Conservation (phyloP, 2,797 vertebrate species). For the Falco columbarius region DNA sequence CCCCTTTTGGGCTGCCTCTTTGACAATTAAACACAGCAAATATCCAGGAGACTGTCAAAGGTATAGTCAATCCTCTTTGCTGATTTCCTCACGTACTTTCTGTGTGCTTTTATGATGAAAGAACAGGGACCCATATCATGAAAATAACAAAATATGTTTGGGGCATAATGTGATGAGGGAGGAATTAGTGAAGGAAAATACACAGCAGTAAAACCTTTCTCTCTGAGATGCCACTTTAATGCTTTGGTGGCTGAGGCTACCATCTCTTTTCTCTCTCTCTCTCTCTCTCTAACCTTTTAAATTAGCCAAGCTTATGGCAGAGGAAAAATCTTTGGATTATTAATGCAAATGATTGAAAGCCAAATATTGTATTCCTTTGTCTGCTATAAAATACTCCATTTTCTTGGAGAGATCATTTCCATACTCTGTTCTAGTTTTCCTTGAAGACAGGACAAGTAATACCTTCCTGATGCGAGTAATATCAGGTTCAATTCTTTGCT, state of each 20-base stretch:
- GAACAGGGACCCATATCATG: background rate
- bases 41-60: background rate
- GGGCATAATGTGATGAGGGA: accelerated
- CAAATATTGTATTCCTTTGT: background rate
- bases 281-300: background rate
- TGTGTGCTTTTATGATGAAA: background rate
- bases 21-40: background rate
- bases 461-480: background rate
- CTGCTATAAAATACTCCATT: background rate
- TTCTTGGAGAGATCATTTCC: background rate
- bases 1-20: background rate
- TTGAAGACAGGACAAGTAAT: background rate
- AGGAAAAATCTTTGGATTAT: background rate
- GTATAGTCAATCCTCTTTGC: background rate
- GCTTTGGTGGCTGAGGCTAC: background rate
- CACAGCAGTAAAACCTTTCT: background rate
- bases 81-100: background rate
- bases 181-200: background rate
- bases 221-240: background rate
- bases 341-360: background rate
- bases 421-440: background rate
- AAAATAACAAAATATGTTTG: background rate
- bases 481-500: background rate
- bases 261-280: background rate
- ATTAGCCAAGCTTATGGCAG: background rate